phyloP scores from a whole-genome alignment of 2,888 invertebrate species.

The Eilema caniola region DNA sequence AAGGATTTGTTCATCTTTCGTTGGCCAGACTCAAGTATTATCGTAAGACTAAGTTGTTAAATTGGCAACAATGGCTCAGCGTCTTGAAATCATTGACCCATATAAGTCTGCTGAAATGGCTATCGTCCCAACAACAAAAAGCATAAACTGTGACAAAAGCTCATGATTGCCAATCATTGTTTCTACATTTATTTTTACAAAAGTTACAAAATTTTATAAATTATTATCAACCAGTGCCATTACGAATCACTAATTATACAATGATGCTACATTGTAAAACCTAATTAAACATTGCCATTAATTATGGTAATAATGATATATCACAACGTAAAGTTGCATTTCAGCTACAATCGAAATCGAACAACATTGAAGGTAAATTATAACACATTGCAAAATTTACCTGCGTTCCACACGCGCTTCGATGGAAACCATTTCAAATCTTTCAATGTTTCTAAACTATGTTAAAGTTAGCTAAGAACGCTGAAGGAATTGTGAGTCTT shows the following conservation, averaged over 20 bases:
- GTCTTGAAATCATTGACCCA: neutral
- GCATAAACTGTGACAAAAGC: neutral
- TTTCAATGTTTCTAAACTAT: slow-evolving; percentile 35
- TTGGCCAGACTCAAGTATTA: no score
- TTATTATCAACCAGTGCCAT: neutral
- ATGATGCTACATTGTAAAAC: neutral
- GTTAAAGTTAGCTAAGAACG: slow-evolving; percentile 43
- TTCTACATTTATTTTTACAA: neutral
- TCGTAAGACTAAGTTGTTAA: no score
- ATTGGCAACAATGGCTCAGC: no score
- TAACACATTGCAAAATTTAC: slow-evolving; percentile 38
- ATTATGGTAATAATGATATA: neutral
- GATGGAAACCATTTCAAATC: slow-evolving; percentile 53
- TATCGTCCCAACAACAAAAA: neutral
- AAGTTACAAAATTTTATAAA: neutral
- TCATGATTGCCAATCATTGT: neutral
- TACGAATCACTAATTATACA: neutral
- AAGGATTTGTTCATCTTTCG: no score
- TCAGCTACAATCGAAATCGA: slow-evolving; percentile 21
- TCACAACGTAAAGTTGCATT: neutral
- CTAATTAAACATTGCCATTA: neutral
- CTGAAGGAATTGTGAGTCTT: slow-evolving; percentile 10
- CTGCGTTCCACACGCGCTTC: slow-evolving; percentile 50
- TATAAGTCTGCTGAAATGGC: neutral
- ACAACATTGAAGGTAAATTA: slow-evolving; percentile 23